Base-by-base conservation (phyloP, 2,797 vertebrate species). In the Mareca penelope region DNA sequence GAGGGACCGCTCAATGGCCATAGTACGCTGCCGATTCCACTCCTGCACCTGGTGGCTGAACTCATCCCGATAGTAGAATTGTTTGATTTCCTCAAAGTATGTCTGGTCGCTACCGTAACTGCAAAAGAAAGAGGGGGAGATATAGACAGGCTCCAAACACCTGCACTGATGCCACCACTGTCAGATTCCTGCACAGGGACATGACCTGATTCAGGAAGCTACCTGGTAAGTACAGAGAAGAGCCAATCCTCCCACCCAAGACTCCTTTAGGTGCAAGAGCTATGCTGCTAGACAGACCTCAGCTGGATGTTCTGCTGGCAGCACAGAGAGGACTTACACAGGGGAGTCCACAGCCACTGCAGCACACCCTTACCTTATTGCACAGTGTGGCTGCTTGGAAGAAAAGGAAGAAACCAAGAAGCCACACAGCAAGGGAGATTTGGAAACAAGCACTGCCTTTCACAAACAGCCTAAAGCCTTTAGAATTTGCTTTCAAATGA, bases 31-130 rank as follows among this genome's bases (percentile, higher is more conserved):
- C 53, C 99, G 98, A 96, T 99, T 99, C 99, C 99, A 99, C 96
- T 99, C 99, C 89, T 99, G 99, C 85, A 99, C 99, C 94, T 99
- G 99, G 97, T 99, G 99, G 96, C 99, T 99, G 98, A 99, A 99
- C 97, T 99, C 99, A 39, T 99, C 99, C 77, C 99, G 98, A 96
- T 99, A 99, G 97, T 99, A 99, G 97, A 99, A 99, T 96, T 99
- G 99, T 89, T 99, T 99, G 97, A 99, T 99, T 96, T 99, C 99
- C 78, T 99, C 99, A 91, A 99, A 99, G 95, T 99, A 99, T 0
- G 99, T 99, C 98, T 99, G 99, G 96, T 99, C 99, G 0, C 97
- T 99, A 16, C 99, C 99, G 13, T 98, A 99, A 86, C 97, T 97
- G 85, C 21, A 89, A 77, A 77, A 89, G 19, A 21, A 40, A 82